Evolutionary conservation across 1,140 invertebrate species (phyloP).

Genomic region (Ericerus pela): DNA sequence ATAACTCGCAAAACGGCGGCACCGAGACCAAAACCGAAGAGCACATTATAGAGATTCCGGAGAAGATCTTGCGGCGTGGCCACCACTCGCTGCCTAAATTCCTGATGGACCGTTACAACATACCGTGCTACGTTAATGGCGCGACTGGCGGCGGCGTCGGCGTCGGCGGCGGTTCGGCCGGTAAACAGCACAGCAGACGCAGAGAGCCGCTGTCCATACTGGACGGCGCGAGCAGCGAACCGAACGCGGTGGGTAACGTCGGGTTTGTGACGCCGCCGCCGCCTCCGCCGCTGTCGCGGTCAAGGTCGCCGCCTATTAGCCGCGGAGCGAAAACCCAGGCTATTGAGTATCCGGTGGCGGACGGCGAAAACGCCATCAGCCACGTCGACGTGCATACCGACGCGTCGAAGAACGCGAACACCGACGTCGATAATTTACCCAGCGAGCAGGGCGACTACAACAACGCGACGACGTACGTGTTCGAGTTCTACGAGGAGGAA

Average conservation of each 20-base stretch:
- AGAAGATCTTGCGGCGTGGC: neutral
- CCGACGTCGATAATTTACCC: neutral
- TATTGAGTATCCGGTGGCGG: too few species aligned
- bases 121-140: neutral
- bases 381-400: neutral
- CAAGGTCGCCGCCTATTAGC: too few species aligned
- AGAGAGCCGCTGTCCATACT: neutral
- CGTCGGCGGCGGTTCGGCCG: too few species aligned
- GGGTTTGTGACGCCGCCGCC: neutral
- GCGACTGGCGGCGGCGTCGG: too few species aligned
- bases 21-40: neutral
- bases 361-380: neutral
- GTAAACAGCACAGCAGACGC: neutral
- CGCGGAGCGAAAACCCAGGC: too few species aligned
- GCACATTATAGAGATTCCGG: neutral
- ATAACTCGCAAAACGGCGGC: neutral
- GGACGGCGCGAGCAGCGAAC: neutral
- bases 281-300: too few species aligned
- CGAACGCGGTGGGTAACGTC: neutral
- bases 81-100: neutral
- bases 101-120: neutral
- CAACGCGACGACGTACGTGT: neutral
- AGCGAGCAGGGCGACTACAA: neutral
- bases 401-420: too few species aligned
- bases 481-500: constrained; percentile 4